Evolutionary conservation across 2,113 vertebrate species (phyloP).

Genomic region (Clarias gariepinus): DNA sequence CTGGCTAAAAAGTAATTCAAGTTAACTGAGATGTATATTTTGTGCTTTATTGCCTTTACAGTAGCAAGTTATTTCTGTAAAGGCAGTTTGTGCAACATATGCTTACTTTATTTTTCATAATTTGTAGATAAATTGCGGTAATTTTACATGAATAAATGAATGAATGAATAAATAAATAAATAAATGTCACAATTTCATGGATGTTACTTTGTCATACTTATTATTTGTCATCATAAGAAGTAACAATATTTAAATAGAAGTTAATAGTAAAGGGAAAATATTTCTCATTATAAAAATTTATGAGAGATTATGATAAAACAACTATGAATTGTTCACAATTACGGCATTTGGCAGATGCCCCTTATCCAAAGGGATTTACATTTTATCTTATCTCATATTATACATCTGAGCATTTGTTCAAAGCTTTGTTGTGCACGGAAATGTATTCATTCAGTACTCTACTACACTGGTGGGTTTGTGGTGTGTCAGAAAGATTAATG

Average conservation of each 20-base stretch:
- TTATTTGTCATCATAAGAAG: background rate
- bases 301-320: background rate
- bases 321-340: background rate
- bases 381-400: too few species aligned
- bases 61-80: background rate
- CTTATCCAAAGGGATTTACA: too few species aligned
- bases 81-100: background rate
- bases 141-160: background rate
- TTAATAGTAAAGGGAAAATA: too few species aligned
- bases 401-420: too few species aligned
- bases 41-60: background rate
- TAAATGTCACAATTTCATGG: background rate
- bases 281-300: too few species aligned
- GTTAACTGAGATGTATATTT: background rate
- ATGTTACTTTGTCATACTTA: background rate
- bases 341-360: too few species aligned
- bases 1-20: background rate
- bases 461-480: background rate
- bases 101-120: background rate
- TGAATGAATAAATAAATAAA: background rate
- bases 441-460: too few species aligned
- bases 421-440: too few species aligned
- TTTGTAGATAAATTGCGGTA: background rate
- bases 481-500: background rate
- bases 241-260: too few species aligned